Percentiles rank a stretch among this genome's conserved stretches.
These are phyloP conservation scores for Nyctibius grandis DNA, from an alignment of 2,797 vertebrate genomes.

Conservation along the genomic window DNA sequence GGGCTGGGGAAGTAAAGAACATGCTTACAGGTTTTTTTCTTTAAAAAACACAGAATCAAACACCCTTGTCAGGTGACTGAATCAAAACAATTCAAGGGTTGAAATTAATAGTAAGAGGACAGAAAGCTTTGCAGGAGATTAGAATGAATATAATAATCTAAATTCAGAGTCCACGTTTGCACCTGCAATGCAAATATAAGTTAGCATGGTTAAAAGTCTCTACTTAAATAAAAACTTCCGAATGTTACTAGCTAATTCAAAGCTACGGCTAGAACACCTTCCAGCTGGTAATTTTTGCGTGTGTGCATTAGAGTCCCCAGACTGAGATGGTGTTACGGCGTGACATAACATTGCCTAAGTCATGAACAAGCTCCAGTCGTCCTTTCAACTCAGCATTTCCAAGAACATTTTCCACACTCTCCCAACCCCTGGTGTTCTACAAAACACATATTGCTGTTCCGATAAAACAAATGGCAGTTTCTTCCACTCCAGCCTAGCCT, in stretches of 20 bases:
- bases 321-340: rapidly evolving
- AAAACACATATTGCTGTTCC: not conserved
- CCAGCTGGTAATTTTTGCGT: not conserved
- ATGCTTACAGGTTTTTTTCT: rapidly evolving
- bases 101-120: not conserved
- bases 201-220: not conserved
- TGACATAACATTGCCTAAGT: not conserved
- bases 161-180: not conserved
- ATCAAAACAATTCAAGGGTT: not conserved
- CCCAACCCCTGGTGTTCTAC: not conserved
- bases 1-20: not conserved
- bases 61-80: not conserved
- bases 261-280: not conserved
- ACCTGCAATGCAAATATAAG: not conserved
- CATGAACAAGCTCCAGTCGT: not conserved
- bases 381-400: not conserved
- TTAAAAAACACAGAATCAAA: not conserved
- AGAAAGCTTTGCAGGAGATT: not conserved
- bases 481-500: not conserved
- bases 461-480: not conserved
- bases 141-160: rapidly evolving
- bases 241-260: not conserved
- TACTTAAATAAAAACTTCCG: not conserved
- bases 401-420: not conserved
- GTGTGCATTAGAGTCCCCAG: not conserved